Percentiles rank a stretch among this genome's conserved stretches.
Conservation (phyloP, 2,888 invertebrate species). For the Limenitis camilla region DNA sequence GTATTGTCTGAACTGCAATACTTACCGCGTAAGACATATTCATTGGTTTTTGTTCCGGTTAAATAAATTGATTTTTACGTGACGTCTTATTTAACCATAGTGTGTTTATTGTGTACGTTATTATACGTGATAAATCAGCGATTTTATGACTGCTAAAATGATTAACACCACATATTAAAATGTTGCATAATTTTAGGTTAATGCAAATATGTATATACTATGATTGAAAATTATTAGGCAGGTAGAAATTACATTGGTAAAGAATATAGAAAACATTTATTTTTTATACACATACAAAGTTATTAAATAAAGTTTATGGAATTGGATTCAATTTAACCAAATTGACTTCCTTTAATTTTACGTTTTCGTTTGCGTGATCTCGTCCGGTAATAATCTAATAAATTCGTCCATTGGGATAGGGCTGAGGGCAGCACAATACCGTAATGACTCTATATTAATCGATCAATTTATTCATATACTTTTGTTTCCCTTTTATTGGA, state of each 20-base stretch:
- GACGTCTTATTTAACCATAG: constrained; percentile 36
- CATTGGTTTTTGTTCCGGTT: constrained; percentile 39
- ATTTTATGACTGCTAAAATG: background rate
- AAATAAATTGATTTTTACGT: constrained; percentile 38
- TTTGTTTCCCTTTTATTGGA: constrained; percentile 25
- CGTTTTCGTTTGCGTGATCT: constrained; percentile 73
- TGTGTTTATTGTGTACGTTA: constrained; percentile 10
- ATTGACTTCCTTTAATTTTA: constrained; percentile 70
- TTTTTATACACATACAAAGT: background rate
- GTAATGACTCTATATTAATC: constrained; percentile 61
- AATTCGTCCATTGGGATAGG: constrained; percentile 65
- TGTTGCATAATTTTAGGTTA: background rate
- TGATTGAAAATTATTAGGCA: too few relatives aligned
- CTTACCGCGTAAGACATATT: constrained; percentile 33
- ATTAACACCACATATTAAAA: background rate
- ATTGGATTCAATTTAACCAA: constrained; percentile 63
- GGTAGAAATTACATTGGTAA: too few relatives aligned
- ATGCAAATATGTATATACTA: too few relatives aligned
- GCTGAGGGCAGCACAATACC: constrained; percentile 39
- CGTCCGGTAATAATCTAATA: constrained; percentile 69
- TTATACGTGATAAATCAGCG: too few relatives aligned
- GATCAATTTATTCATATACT: constrained; percentile 29
- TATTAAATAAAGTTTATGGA: constrained; percentile 44
- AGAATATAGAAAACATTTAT: background rate
- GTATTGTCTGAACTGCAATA: constrained; percentile 46